Conservation (phyloP, 1,140 invertebrate species). For the Calephelis nemesis region DNA sequence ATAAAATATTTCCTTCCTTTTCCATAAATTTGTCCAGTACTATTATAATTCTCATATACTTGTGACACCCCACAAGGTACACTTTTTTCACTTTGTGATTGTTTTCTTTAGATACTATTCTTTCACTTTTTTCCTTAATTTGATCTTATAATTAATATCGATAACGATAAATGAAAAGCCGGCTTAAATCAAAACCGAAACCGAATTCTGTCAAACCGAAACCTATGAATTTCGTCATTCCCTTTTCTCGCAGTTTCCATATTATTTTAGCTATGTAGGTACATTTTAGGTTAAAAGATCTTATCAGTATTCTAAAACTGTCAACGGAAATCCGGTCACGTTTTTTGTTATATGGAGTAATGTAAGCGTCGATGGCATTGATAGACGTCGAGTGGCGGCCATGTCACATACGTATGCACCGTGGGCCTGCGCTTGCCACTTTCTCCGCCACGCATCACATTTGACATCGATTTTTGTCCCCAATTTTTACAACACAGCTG, state of each 20-base stretch:
- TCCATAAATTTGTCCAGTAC: too few species aligned
- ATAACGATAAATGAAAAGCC: too few species aligned
- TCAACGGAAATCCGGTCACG: conserved; percentile 56
- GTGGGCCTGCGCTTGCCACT: conserved; percentile 46
- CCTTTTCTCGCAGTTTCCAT: background rate
- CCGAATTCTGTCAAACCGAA: too few species aligned
- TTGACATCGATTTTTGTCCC: conserved; percentile 60
- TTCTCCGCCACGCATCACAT: conserved; percentile 61
- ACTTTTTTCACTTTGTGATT: too few species aligned
- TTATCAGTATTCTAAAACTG: conserved; percentile 32
- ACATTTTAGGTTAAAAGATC: conserved; percentile 6
- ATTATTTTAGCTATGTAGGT: background rate
- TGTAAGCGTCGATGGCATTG: conserved; percentile 48
- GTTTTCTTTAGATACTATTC: too few species aligned
- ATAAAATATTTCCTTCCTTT: too few species aligned
- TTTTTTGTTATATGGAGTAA: conserved; percentile 44
- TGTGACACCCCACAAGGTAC: too few species aligned
- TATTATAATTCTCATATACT: too few species aligned
- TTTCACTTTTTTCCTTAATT: too few species aligned
- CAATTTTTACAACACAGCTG: conserved; percentile 25
- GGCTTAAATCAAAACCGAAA: too few species aligned
- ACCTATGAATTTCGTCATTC: too few species aligned
- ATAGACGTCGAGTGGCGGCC: conserved; percentile 50
- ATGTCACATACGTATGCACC: conserved; percentile 51
- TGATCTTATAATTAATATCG: too few species aligned